Evolutionary conservation across 2,888 invertebrate genomes (phyloP), one percentile per base, ranked within the genome.

Genomic region (Drosophila macrospina): DNA sequence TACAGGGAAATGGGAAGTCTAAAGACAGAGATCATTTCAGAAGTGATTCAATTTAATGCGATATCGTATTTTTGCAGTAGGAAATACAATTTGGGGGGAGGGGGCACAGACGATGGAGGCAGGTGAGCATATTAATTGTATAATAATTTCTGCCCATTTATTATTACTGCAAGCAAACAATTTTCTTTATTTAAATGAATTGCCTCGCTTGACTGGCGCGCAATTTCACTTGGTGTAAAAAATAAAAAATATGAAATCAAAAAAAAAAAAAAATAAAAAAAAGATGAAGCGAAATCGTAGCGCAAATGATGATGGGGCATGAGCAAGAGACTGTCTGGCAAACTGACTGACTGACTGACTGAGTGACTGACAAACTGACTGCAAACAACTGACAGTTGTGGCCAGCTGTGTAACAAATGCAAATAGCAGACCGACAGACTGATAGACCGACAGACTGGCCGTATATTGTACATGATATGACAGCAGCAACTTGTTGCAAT

Each of bases 161-260:
- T 84, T 86, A 80, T 80, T 80, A 73, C 67, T 61, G 60, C 72
- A 73, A 69, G 86, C 80, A 73, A 75, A 76, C 80, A 54, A 69
- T 86, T 83, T 84, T 84, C 78, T 82, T 83, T 82, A 86, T 83
- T 86, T 83, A 80, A 83, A 84, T 86, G 78, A 83, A 80, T 78
- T 64, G 80, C 75, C 65, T 67, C 74, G 80, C 80, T 65, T 83
- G 86, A 86, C 80, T 86, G 83, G 63, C 83, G 74, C 80, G 77
- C 83, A 82, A 72, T 86, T 82, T 86, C 83, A 69, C 78, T 75
- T 67, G 67, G 64, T 74, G 70, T 65, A 79, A 63, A 62, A 62
- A 48, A n/a, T n/a, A n/a, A n/a, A n/a, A n/a, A n/a, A n/a, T n/a
- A n/a, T n/a, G n/a, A n/a, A n/a, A n/a, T n/a, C n/a, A n/a, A n/a